Evolutionary conservation across 1,140 invertebrate genomes (phyloP).

Genomic region (Glomeris maerens): DNA sequence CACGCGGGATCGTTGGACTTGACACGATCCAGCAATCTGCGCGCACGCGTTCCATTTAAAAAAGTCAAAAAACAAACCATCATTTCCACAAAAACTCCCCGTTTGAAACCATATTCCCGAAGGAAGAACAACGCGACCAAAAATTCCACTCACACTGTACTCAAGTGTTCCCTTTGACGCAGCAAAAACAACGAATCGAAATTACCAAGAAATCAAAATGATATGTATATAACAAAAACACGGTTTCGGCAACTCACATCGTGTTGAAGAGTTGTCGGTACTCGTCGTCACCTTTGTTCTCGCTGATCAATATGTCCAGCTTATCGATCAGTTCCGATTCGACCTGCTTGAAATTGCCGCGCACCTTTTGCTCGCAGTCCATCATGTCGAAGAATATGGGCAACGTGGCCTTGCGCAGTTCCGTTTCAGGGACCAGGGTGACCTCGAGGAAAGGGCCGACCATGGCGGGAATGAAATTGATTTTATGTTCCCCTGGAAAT

Average conservation of each 20-base stretch:
- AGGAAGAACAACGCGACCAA: too few species aligned
- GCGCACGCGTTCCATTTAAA: slow-evolving; percentile 17
- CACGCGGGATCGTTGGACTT: slow-evolving; percentile 68
- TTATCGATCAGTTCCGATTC: slow-evolving; percentile 88
- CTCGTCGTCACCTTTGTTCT: slow-evolving; percentile 86
- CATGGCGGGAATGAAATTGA: slow-evolving; percentile 81
- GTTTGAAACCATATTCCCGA: neutral
- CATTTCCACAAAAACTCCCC: neutral
- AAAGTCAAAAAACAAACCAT: slow-evolving; percentile 5
- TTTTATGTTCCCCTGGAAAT: slow-evolving; percentile 52
- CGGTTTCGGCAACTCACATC: slow-evolving; percentile 54
- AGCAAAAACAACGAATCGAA: slow-evolving; percentile 12
- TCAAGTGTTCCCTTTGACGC: slow-evolving; percentile 65
- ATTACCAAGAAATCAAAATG: slow-evolving; percentile 2
- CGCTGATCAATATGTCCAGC: slow-evolving; percentile 75
- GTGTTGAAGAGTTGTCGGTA: slow-evolving; percentile 81
- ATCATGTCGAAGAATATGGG: slow-evolving; percentile 96
- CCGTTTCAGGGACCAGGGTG: slow-evolving; percentile 73
- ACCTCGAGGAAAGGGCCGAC: slow-evolving; percentile 90
- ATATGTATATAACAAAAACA: neutral
- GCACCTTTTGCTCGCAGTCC: slow-evolving; percentile 71
- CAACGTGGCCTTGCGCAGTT: slow-evolving; percentile 74
- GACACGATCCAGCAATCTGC: slow-evolving; percentile 69
- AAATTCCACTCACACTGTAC: slow-evolving; percentile 59
- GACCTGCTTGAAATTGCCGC: slow-evolving; percentile 72